phyloP scores from a whole-genome alignment of 2,113 vertebrate species.

The Pseudorectes ferrugineus region DNA sequence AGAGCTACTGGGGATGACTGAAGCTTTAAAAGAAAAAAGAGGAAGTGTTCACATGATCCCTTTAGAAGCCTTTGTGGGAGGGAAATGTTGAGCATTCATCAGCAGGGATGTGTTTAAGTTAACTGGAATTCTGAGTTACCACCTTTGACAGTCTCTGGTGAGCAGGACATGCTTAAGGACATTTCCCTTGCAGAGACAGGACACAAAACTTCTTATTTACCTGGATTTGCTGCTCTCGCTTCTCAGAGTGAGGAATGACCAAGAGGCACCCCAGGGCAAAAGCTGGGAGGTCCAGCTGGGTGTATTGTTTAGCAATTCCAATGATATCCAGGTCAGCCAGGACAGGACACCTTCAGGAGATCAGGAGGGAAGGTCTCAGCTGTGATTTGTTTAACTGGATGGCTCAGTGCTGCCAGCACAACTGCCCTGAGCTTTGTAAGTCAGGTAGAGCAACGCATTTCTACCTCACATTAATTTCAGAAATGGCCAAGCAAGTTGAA shows the following conservation, averaged over 20 bases:
- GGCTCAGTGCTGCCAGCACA: neutral
- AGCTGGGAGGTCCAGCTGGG: slow-evolving; percentile 83
- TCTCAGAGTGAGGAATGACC: slow-evolving; percentile 83
- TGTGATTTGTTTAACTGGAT: neutral
- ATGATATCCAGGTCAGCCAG: slow-evolving; percentile 85
- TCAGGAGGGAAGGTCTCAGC: neutral
- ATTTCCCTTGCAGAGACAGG: neutral
- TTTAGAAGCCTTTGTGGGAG: neutral
- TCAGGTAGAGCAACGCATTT: neutral
- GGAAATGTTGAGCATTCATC: neutral
- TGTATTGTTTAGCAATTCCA: slow-evolving; percentile 86
- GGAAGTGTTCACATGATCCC: neutral
- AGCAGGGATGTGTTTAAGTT: neutral
- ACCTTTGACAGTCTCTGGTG: neutral
- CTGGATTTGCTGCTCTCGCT: slow-evolving; percentile 84
- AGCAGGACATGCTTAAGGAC: neutral
- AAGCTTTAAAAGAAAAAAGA: neutral
- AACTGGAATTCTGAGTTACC: neutral
- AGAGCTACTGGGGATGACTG: neutral
- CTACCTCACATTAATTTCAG: neutral
- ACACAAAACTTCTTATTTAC: slow-evolving; percentile 52
- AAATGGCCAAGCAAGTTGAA: neutral
- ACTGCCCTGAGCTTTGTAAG: neutral
- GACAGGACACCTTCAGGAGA: slow-evolving; percentile 85
- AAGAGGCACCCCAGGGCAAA: slow-evolving; percentile 89